These are phyloP conservation scores for Steinernema khuongi DNA, from an alignment of 1,140 invertebrate species.

Conservation along the genomic window DNA sequence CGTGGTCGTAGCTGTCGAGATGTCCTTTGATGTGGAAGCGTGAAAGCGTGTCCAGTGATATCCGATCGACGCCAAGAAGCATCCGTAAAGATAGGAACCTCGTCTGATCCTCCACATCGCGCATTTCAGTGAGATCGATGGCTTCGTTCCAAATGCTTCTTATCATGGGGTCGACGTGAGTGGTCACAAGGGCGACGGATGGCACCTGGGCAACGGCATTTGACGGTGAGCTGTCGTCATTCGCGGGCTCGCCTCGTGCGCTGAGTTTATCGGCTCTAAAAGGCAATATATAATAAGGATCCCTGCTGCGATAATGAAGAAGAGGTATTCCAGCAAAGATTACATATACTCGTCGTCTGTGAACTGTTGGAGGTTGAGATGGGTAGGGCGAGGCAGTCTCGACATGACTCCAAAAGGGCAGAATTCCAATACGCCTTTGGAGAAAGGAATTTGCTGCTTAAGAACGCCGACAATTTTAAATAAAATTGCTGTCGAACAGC, in stretches of 20 bases:
- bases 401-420: constrained; percentile 2
- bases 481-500: too few relatives aligned
- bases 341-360: neutral
- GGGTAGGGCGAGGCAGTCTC: neutral
- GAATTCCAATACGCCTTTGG: too few relatives aligned
- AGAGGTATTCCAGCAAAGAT: too few relatives aligned
- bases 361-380: neutral
- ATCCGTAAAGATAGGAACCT: constrained; percentile 41
- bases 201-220: neutral
- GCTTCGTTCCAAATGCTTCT: constrained; percentile 47
- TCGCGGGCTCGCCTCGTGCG: constrained; percentile 31
- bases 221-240: constrained; percentile 8
- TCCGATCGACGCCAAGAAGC: constrained; percentile 50
- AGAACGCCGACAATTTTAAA: too few relatives aligned
- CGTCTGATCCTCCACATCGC: constrained; percentile 48
- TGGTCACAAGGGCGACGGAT: neutral
- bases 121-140: constrained; percentile 46
- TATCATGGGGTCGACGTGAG: constrained; percentile 38
- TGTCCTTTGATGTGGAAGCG: constrained; percentile 52
- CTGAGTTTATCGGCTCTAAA: constrained; percentile 42
- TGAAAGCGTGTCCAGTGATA: constrained; percentile 48
- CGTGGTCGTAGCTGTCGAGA: constrained; percentile 54
- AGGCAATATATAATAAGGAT: constrained; percentile 9
- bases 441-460: too few relatives aligned
- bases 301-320: too few relatives aligned